Evolutionary conservation across 2,797 vertebrate genomes (phyloP), one percentile per base, ranked within the genome.

Genomic region (Cossypha caffra): DNA sequence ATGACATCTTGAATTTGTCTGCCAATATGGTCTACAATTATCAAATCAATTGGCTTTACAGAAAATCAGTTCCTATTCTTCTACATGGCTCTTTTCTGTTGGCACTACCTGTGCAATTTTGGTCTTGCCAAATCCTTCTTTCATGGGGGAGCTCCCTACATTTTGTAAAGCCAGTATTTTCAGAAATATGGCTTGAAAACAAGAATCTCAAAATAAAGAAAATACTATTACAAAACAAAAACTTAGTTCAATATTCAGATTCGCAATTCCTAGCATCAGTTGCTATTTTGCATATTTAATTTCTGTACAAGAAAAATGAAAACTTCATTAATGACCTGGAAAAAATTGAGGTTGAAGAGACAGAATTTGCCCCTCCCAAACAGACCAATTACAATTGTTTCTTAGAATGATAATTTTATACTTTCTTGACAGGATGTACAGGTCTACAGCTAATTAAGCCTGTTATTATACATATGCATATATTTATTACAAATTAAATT

Each of bases 41-140:
- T 94, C 94, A 97, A 98, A 98, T 98, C 97, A 97, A 94, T 97
- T 58, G 35, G 93, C 94, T 97, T 97, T 97, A 96, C 97, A 96
- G 97, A 97, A 98, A 98, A 98, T 98, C 97, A 98, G 97, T 96
- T 97, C 92, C 92, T 97, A 98, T 98, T 98, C 96, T 98, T 97
- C 91, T 90, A 38, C 90, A 80, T 66, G 95, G 88, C 93, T 97
- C 86, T 97, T 95, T 95, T 96, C 64, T 72, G 73, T 96, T 98
- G 97, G 97, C 96, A 97, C 90, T 97, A 98, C 97, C 97, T 98
- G 97, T 96, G 75, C 80, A 96, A 94, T 97, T 97, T 96, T 96
- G 93, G 94, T 91, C 87, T 96, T 97, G 95, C 93, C 94, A 97
- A 97, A 96, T 86, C 95, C 75, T 89, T 92, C 76, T 68, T 72